A percentile compares a stretch with the other conserved stretches of the same genome.
Conservation (phyloP, 1,140 invertebrate genomes). For the Nylanderia fulva region DNA sequence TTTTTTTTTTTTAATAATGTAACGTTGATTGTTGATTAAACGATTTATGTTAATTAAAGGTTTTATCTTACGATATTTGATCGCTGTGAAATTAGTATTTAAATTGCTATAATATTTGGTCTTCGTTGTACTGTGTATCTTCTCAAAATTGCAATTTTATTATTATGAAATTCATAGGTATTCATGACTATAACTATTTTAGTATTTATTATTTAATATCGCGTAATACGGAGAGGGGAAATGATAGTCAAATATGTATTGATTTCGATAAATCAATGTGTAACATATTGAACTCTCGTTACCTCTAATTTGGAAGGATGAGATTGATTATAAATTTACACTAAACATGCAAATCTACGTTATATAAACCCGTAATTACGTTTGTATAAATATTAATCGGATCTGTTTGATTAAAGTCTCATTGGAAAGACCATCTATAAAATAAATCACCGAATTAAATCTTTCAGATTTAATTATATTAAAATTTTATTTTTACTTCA, state of each 20-base stretch:
- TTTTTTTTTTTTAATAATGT: background rate
- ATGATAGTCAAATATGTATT: conserved; percentile 32
- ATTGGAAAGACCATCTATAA: background rate
- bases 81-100: background rate
- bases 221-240: background rate
- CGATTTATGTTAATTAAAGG: conserved; percentile 3
- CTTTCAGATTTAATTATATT: background rate
- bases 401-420: conserved; percentile 10
- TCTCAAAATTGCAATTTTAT: background rate
- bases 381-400: conserved; percentile 28
- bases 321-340: conserved; percentile 26
- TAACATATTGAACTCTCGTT: conserved; percentile 31
- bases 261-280: conserved; percentile 29
- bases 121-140: background rate
- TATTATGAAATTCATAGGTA: background rate
- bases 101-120: background rate
- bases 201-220: conserved; percentile 19
- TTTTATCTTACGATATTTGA: background rate
- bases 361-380: conserved; percentile 21
- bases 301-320: background rate
- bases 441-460: conserved; percentile 9
- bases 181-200: background rate
- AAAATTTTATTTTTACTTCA: background rate
- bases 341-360: conserved; percentile 39
- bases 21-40: background rate